Evolutionary conservation across 1,140 invertebrate genomes (phyloP).

Genomic region (Aphis gossypii): DNA sequence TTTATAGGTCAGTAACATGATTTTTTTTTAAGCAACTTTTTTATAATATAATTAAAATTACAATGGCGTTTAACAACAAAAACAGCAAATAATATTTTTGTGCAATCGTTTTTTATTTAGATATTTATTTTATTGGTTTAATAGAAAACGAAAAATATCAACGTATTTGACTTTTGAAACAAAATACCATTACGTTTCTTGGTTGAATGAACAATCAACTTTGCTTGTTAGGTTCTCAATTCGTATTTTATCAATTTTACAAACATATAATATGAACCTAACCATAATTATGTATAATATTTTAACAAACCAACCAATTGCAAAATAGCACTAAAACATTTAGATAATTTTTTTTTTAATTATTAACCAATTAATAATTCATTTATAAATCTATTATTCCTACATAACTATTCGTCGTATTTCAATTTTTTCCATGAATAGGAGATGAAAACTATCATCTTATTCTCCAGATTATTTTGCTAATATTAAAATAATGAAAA

Average conservation of each 20-base stretch:
- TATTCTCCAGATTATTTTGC: background rate
- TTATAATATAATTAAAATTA: background rate
- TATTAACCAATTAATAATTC: no score
- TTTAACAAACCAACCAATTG: no score
- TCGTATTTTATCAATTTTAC: background rate
- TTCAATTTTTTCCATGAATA: background rate
- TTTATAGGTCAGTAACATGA: constrained; percentile 66
- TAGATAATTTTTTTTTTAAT: no score
- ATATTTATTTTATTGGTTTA: background rate
- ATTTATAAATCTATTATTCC: no score
- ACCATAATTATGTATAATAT: no score
- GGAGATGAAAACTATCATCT: background rate
- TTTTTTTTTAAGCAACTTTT: background rate
- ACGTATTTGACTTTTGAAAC: background rate
- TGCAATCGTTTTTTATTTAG: background rate
- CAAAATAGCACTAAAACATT: no score
- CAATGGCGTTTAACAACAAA: background rate
- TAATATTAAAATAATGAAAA: background rate
- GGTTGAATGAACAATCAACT: background rate
- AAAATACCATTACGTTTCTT: background rate
- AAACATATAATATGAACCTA: no score
- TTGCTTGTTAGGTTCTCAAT: background rate
- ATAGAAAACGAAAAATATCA: background rate
- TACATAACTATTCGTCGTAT: background rate
- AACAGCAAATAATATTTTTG: background rate